Evolutionary conservation across 2,113 vertebrate genomes (phyloP), one percentile per base, ranked within the genome.

Genomic region (Hyperopisus bebe): DNA sequence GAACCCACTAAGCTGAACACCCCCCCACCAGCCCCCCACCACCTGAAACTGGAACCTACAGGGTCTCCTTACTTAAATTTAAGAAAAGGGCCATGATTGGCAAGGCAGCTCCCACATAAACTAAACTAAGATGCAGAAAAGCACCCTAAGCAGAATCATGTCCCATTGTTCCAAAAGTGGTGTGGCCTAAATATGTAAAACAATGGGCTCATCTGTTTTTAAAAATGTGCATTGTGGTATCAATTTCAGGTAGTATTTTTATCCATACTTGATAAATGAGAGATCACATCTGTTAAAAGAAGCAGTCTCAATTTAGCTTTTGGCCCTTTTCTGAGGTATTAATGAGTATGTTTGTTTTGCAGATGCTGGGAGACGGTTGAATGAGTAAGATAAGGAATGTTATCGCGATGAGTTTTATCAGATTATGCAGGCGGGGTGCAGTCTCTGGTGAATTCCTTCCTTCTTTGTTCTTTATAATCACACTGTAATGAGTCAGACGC

Each of bases 391-490:
- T 84, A 47, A 10, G 91, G 91, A 91, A 92, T 91, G 94, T 92
- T 91, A 94, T 94, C 92, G 91, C 89, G 66, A 80, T 92, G 90
- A 24, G 80, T 44, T 90, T 90, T 46, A 21, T 90, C 66, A 90
- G 90, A 92, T 93, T 92, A 91, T 91, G 90, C 89, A 89, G 94
- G 94, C 93, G 94, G 93, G 94, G 94, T 90, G 24, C 88, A n/a
- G 89, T 93, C 90, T 91, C 88, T n/a, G 92, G 93, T 94, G 93
- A 95, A 94, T 95, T 95, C 94, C 92, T 94, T 93, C 88, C 89
- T 31, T 50, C 86, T 84, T 85, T 89, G 89, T 92, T 46, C 87
- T 89, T 89, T 90, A 93, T 92, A 92, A 91, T 89, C 84, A 90
- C 82, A 80, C n/a, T 74, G 88, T 89, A 85, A 5, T 51, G 74